Base-by-base conservation (phyloP, 1,140 invertebrate genomes). In the Chionoecetes opilio region DNA sequence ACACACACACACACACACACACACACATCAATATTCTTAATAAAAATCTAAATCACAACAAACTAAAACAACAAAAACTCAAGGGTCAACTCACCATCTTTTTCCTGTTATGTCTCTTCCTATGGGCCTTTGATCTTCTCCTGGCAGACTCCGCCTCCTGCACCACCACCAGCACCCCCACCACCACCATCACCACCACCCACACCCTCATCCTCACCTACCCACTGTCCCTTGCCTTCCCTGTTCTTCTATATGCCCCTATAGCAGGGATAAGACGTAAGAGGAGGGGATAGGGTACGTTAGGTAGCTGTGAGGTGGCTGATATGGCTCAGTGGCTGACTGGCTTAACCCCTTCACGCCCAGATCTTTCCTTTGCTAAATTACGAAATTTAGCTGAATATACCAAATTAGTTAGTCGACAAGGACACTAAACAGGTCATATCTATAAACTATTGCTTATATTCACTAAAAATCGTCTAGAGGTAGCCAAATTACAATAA, bases 151-250 rank as follows among this genome's bases (percentile, higher is more conserved):
- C 38, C 17, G 31, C 88, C 41, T 32, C 41, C 2, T 90, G 38
- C 17, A 2, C 88, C 38, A 53, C 26, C 41, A 31, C 41, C 88
- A 21, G n/a, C 38, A 46, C 3, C 41, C 29, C 88, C 8, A 37
- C 86, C 41, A 90, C 38, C 87, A 41, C 37, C 88, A 9, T 37
- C 38, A 53, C 88, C 41, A 46, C 41, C 41, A 53, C 38, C 88
- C 88, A 90, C 88, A 90, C 17, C 32, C 41, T 90, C 88, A 90
- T 90, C 38, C n/a, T 90, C 38, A 6, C 38, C 9, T 32, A 32
- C 14, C 86, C 14, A n/a, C 38, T 90, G 31, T 38, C 87, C 53
- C n/a, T 9, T 31, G 21, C 21, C 8, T n/a, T 8, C 8, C 21
- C 21, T n/a, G 11, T 75, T n/a, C 63, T n/a, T 75, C 63, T 75